Percentiles rank a stretch among this genome's conserved stretches.
These are phyloP conservation scores for Montifringilla adamsi DNA, from an alignment of 2,113 vertebrate genomes.

Conservation along the genomic window DNA sequence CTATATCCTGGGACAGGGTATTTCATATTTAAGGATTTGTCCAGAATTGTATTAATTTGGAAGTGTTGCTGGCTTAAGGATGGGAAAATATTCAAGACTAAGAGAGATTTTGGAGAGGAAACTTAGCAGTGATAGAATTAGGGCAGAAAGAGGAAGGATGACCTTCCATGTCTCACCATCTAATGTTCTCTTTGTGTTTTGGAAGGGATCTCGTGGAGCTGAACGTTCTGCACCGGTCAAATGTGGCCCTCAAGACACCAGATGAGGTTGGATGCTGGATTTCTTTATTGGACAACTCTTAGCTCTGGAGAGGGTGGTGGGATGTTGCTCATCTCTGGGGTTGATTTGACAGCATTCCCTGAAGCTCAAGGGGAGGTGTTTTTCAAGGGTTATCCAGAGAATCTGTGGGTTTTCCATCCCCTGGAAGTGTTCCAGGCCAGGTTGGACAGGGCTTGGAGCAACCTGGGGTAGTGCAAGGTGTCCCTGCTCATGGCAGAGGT, in stretches of 20 bases:
- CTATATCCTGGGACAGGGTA: rapidly evolving
- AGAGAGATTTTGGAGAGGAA: background rate
- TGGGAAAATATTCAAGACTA: background rate
- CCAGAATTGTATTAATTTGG: background rate
- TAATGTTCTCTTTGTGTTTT: constrained; percentile 43
- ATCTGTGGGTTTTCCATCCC: too few relatives aligned
- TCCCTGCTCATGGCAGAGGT: background rate
- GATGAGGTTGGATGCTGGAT: constrained; percentile 66
- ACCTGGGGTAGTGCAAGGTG: background rate
- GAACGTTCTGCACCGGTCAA: constrained; percentile 58
- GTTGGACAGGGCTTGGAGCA: background rate
- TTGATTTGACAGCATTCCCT: background rate
- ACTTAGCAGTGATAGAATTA: background rate
- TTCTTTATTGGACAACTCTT: background rate
- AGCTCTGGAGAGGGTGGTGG: background rate
- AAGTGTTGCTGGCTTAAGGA: background rate
- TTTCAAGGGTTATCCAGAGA: too few relatives aligned
- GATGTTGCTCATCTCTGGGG: background rate
- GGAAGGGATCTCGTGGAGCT: constrained; percentile 56
- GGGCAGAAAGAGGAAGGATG: background rate
- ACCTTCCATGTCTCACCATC: background rate
- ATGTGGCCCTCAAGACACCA: constrained; percentile 70
- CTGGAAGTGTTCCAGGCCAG: background rate
- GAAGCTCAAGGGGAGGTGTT: background rate
- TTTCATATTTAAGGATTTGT: background rate